Percentiles rank a stretch among this genome's conserved stretches.
These are phyloP conservation scores for Amphiura filiformis DNA, from an alignment of 35 echinoderm and acorn worm genomes.

Conservation along the genomic window DNA sequence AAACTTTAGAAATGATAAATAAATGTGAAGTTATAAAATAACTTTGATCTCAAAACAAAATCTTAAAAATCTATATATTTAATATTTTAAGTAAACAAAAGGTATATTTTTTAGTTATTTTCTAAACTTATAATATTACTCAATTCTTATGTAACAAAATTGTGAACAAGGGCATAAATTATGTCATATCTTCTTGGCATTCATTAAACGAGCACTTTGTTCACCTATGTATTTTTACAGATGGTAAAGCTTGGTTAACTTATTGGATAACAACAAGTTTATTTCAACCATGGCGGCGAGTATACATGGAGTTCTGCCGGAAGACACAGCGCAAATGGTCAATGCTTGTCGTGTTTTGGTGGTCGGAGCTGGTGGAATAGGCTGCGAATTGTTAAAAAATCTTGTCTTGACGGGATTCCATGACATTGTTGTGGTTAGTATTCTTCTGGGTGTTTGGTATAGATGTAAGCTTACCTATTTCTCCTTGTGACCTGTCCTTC, in stretches of 20 bases:
- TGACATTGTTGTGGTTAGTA: slow-evolving; percentile 75
- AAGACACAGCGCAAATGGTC: slow-evolving; percentile 57
- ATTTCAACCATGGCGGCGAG: slow-evolving; percentile 66
- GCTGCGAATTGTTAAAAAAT: slow-evolving; percentile 90
- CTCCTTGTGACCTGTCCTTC: too few relatives aligned
- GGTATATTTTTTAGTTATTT: too few relatives aligned
- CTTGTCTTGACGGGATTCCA: slow-evolving; percentile 88
- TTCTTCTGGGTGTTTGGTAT: neutral
- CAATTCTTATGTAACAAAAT: too few relatives aligned
- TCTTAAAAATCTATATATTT: neutral
- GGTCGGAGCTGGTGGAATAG: slow-evolving; percentile 96
- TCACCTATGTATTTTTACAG: too few relatives aligned
- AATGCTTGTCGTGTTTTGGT: slow-evolving; percentile 80
- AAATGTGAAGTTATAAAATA: too few relatives aligned
- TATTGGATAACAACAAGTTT: neutral
- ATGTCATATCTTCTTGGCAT: too few relatives aligned
- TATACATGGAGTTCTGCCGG: slow-evolving; percentile 58
- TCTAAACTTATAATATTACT: too few relatives aligned
- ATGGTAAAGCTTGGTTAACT: too few relatives aligned
- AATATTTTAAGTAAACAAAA: too few relatives aligned
- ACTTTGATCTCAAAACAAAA: neutral
- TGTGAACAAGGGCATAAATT: too few relatives aligned
- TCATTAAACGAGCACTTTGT: too few relatives aligned
- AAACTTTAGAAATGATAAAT: too few relatives aligned
- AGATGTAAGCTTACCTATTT: neutral